Conservation (phyloP, 1,140 invertebrate genomes). For the Drosophila ficusphila region DNA sequence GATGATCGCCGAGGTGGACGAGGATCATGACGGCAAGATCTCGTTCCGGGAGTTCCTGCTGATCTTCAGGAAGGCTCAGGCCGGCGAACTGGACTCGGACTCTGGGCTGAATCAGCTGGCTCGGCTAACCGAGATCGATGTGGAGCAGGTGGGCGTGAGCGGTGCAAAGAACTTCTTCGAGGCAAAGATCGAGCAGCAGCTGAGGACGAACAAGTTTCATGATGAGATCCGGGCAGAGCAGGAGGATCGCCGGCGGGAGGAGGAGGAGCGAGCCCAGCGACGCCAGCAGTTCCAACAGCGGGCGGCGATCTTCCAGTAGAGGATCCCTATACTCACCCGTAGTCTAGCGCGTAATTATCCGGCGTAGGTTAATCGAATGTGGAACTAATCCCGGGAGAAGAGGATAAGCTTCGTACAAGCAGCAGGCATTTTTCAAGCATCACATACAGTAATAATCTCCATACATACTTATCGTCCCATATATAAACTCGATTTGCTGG, state of each 20-base stretch:
- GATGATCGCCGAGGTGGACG: slow-evolving; percentile 97
- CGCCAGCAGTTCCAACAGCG: slow-evolving; percentile 92
- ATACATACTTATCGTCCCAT: slow-evolving; percentile 41
- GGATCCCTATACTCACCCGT: slow-evolving; percentile 6
- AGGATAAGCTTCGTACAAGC: slow-evolving; percentile 19
- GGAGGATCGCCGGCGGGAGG: slow-evolving; percentile 91
- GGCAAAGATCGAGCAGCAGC: slow-evolving; percentile 94
- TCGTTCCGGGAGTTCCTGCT: slow-evolving; percentile 96
- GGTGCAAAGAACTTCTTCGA: slow-evolving; percentile 96
- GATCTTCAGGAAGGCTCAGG: slow-evolving; percentile 94
- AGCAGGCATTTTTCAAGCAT: slow-evolving; percentile 63
- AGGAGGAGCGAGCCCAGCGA: slow-evolving; percentile 91
- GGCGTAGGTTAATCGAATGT: slow-evolving; percentile 73
- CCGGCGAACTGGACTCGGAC: slow-evolving; percentile 92
- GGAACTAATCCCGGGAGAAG: slow-evolving; percentile 31
- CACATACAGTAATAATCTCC: slow-evolving; percentile 45
- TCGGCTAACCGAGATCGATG: slow-evolving; percentile 93
- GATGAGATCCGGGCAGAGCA: slow-evolving; percentile 94
- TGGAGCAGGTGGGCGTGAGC: slow-evolving; percentile 94
- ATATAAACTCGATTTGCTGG: slow-evolving; percentile 13
- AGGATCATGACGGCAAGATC: slow-evolving; percentile 94
- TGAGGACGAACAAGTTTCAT: slow-evolving; percentile 92
- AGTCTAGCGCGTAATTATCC: slow-evolving; percentile 65
- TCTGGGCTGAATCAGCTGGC: slow-evolving; percentile 93
- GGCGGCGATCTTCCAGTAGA: slow-evolving; percentile 90